Percentiles rank a stretch among this genome's conserved stretches.
phyloP scores from a whole-genome alignment of 2,113 vertebrate genomes.

The Crotalus helleri region DNA sequence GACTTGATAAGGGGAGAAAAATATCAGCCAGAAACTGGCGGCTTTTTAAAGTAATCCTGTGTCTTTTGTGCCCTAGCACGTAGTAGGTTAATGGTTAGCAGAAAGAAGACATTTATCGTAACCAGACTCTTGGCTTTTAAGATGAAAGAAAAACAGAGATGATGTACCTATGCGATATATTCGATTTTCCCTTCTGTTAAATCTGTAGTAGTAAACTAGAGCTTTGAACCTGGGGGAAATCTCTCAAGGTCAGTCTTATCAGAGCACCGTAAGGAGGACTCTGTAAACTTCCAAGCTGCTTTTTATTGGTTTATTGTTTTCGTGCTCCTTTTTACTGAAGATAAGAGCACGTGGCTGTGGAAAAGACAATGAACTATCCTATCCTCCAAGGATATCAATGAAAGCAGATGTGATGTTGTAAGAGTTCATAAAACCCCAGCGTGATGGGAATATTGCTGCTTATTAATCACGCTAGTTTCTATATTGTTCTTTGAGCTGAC shows the following conservation, averaged over 20 bases:
- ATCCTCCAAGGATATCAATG: not conserved
- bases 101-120: not conserved
- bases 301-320: not conserved
- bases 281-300: not conserved
- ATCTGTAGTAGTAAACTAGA: not conserved
- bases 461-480: not conserved
- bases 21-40: not conserved
- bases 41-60: not conserved
- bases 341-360: not conserved
- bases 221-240: not conserved
- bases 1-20: not conserved
- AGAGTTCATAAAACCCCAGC: not conserved
- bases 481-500: not conserved
- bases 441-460: not conserved
- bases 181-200: not conserved
- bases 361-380: not conserved
- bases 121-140: not conserved
- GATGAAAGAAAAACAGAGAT: no score
- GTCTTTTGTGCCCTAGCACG: not conserved
- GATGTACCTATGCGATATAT: not conserved
- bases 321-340: not conserved
- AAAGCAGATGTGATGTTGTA: not conserved
- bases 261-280: no score
- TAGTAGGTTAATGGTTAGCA: not conserved
- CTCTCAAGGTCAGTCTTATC: not conserved